Percentiles rank a stretch among this genome's conserved stretches.
phyloP scores from a whole-genome alignment of 2,888 invertebrate genomes.

The Drepanosiphum platanoidis region DNA sequence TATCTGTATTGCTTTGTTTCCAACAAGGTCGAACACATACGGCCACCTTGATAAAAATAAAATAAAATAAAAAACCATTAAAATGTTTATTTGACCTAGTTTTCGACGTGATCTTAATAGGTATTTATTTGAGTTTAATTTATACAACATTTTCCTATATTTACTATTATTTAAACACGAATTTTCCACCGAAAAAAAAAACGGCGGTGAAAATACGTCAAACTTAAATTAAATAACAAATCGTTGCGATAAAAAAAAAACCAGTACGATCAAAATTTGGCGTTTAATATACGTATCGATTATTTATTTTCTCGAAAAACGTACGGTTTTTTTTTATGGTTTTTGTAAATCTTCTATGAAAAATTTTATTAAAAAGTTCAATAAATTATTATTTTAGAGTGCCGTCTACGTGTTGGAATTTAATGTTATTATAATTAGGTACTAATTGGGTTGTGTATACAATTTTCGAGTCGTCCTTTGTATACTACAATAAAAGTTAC shows the following conservation, averaged over 20 bases:
- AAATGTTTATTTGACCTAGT: conserved; percentile 25
- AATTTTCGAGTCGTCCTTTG: too few species aligned
- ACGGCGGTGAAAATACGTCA: neutral
- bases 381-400: too few species aligned
- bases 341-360: too few species aligned
- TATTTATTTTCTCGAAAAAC: too few species aligned
- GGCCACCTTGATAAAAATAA: conserved; percentile 31
- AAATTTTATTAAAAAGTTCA: too few species aligned
- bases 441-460: too few species aligned
- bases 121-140: neutral
- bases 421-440: too few species aligned
- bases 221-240: neutral
- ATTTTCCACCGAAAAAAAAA: neutral
- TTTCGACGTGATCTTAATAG: neutral
- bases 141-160: neutral
- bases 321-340: too few species aligned
- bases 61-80: conserved; percentile 18
- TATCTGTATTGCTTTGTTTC: neutral
- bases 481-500: too few species aligned
- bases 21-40: neutral
- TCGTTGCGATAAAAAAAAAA: neutral
- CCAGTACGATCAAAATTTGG: neutral
- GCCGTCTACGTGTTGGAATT: too few species aligned
- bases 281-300: too few species aligned
- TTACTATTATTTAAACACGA: neutral